Evolutionary conservation across 2,888 invertebrate genomes (phyloP).

Genomic region (Ceramica pisi): DNA sequence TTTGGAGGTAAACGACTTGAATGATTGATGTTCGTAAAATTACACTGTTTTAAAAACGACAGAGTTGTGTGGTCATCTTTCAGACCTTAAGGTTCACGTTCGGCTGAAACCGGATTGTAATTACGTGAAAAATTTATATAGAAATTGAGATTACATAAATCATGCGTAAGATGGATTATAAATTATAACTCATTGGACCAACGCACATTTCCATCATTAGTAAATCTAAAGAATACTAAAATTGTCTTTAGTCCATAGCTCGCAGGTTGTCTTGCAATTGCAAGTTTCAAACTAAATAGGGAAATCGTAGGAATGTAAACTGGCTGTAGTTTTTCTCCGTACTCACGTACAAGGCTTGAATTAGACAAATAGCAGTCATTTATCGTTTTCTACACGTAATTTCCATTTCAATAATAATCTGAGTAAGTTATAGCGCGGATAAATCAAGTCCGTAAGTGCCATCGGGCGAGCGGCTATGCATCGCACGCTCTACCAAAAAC

Average conservation of each 20-base stretch:
- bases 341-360: conserved; percentile 56
- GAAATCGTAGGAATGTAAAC: conserved; percentile 48
- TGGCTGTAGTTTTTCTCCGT: conserved; percentile 50
- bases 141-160: conserved; percentile 43
- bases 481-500: conserved; percentile 35
- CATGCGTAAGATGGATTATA: conserved; percentile 30
- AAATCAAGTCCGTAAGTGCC: conserved; percentile 72
- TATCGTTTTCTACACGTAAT: conserved; percentile 76
- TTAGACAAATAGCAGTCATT: conserved; percentile 73
- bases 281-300: conserved; percentile 46
- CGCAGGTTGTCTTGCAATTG: conserved; percentile 17
- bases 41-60: conserved; percentile 82
- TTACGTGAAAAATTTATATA: conserved; percentile 61
- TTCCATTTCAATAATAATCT: conserved; percentile 78
- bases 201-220: background rate
- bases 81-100: conserved; percentile 62
- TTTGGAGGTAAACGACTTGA: conserved; percentile 84
- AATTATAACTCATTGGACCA: background rate
- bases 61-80: conserved; percentile 69
- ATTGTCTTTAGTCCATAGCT: conserved; percentile 20
- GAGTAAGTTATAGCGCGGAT: conserved; percentile 74
- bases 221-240: background rate
- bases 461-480: conserved; percentile 38
- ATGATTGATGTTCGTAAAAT: conserved; percentile 88
- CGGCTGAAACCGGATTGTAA: conserved; percentile 62